These are phyloP conservation scores for Zaprionus kolodkinae DNA, from an alignment of 1,140 invertebrate genomes.

Conservation along the genomic window DNA sequence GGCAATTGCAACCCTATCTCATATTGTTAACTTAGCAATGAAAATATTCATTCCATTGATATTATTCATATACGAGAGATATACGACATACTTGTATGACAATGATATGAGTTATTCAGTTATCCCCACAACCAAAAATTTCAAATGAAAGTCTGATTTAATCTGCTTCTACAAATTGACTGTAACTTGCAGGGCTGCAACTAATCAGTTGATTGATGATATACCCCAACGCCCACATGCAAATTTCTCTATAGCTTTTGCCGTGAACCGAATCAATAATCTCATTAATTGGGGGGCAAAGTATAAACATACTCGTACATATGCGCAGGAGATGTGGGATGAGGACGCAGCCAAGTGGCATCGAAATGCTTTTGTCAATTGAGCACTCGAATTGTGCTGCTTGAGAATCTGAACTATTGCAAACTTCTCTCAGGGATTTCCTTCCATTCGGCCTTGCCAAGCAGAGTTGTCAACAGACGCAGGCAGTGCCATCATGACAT, in stretches of 20 bases:
- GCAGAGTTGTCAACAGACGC: constrained; percentile 38
- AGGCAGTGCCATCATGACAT: constrained; percentile 38
- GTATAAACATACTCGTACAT: background rate
- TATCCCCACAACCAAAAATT: background rate
- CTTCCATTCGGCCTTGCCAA: constrained; percentile 27
- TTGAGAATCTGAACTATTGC: background rate
- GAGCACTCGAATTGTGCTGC: constrained; percentile 22
- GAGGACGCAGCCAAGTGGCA: constrained; percentile 36
- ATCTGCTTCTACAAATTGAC: background rate
- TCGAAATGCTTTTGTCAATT: constrained; percentile 53
- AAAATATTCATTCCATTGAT: too few species aligned
- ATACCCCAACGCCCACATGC: constrained; percentile 62
- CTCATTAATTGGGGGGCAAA: constrained; percentile 57
- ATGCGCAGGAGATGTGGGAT: background rate
- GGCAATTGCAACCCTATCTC: too few species aligned
- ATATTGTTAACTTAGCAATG: too few species aligned
- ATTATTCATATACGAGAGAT: too few species aligned
- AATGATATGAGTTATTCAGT: background rate
- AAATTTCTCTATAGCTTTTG: constrained; percentile 27
- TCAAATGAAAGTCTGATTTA: background rate
- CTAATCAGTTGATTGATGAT: constrained; percentile 73
- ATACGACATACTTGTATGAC: background rate
- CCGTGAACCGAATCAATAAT: constrained; percentile 55
- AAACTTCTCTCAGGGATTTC: constrained; percentile 25
- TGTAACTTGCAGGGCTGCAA: constrained; percentile 37